A percentile compares a stretch with the other conserved stretches of the same genome.
Conservation (phyloP, 2,113 vertebrate species). For the Naja naja region DNA sequence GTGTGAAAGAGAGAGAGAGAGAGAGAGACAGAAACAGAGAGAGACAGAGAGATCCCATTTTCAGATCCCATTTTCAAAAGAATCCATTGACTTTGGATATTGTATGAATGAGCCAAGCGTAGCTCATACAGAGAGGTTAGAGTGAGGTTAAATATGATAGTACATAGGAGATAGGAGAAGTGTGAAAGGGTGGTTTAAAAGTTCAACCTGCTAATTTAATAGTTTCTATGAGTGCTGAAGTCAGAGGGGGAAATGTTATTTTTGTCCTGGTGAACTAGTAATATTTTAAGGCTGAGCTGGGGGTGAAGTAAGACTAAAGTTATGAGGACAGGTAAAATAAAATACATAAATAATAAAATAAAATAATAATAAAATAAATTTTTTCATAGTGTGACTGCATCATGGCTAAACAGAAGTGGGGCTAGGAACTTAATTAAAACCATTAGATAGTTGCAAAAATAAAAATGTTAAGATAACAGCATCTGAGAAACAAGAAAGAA, state of each 20-base stretch:
- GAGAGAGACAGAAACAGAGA: too few species aligned
- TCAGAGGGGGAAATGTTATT: background rate
- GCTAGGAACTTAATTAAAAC: background rate
- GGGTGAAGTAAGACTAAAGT: background rate
- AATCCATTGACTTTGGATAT: background rate
- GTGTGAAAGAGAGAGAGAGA: too few species aligned
- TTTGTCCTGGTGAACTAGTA: background rate
- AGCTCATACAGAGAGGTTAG: background rate
- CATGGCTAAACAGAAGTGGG: background rate
- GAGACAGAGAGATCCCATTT: background rate
- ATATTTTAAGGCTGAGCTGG: background rate
- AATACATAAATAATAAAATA: background rate
- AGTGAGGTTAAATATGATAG: background rate
- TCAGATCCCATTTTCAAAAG: background rate
- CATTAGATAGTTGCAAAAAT: background rate
- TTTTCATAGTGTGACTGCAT: background rate
- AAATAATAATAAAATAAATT: background rate
- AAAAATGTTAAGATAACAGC: background rate
- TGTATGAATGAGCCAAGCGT: background rate
- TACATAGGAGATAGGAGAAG: background rate
- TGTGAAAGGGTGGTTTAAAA: background rate
- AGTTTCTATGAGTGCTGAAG: background rate
- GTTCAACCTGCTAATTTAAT: background rate
- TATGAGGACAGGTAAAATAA: background rate
- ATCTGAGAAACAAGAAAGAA: background rate